Percentiles rank a stretch among this genome's conserved stretches.
Evolutionary conservation across 2,888 invertebrate genomes (phyloP).

Genomic region (Pammene fasciana): DNA sequence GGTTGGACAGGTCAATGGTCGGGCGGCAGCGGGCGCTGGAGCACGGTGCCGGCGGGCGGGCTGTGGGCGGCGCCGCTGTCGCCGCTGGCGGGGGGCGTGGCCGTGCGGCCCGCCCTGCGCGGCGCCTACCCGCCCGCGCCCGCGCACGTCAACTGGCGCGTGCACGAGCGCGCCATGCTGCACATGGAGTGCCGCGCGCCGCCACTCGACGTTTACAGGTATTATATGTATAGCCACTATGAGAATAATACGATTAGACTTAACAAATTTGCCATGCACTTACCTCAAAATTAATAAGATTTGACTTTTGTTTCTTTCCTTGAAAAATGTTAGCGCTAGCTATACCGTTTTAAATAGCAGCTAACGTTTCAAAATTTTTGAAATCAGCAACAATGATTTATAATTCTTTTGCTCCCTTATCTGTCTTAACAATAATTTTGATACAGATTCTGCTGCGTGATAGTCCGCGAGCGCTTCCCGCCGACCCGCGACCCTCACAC

Average conservation of each 20-base stretch:
- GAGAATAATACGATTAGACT: too few relatives aligned
- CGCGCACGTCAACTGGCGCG: slow-evolving; percentile 64
- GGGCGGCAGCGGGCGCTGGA: slow-evolving; percentile 53
- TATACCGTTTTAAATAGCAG: too few relatives aligned
- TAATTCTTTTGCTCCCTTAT: too few relatives aligned
- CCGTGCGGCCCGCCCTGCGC: slow-evolving; percentile 86
- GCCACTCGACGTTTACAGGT: slow-evolving; percentile 68
- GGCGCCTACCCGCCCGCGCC: slow-evolving; percentile 58
- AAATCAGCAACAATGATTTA: too few relatives aligned
- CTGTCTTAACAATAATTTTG: too few relatives aligned
- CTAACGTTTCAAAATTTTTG: too few relatives aligned
- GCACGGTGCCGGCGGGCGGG: slow-evolving; percentile 80
- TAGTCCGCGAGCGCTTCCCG: slow-evolving; percentile 92
- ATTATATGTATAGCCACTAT: too few relatives aligned
- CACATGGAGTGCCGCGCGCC: slow-evolving; percentile 69
- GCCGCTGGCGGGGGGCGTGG: slow-evolving; percentile 89
- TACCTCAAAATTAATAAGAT: too few relatives aligned
- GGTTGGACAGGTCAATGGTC: slow-evolving; percentile 43
- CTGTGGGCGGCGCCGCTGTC: slow-evolving; percentile 90
- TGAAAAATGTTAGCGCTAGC: too few relatives aligned
- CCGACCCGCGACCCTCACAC: slow-evolving; percentile 82
- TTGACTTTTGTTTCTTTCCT: too few relatives aligned
- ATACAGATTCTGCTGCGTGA: slow-evolving; percentile 89
- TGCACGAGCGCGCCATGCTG: slow-evolving; percentile 56
- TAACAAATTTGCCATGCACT: too few relatives aligned